Evolutionary conservation across 2,888 invertebrate genomes (phyloP).

Genomic region (Apamea crenata): DNA sequence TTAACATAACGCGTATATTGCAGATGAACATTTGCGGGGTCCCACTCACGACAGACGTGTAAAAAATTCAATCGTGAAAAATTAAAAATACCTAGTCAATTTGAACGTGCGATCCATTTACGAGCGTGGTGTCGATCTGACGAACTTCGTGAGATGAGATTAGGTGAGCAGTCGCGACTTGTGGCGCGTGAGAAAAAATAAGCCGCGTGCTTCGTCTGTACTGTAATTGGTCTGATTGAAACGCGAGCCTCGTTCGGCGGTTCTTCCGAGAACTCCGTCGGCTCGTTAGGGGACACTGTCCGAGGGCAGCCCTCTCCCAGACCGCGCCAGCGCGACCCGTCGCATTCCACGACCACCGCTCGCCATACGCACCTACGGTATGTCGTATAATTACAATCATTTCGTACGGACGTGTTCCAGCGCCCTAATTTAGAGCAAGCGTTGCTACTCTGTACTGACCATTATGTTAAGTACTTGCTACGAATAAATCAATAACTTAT

Average conservation of each 20-base stretch:
- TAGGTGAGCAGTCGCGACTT: constrained; percentile 62
- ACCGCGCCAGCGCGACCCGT: constrained; percentile 66
- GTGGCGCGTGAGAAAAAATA: constrained; percentile 83
- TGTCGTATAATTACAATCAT: constrained; percentile 64
- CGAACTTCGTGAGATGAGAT: constrained; percentile 68
- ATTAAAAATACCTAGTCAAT: constrained; percentile 71
- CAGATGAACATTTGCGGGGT: constrained; percentile 53
- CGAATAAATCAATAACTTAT: constrained; percentile 45
- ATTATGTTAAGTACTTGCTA: constrained; percentile 26
- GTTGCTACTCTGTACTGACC: constrained; percentile 11
- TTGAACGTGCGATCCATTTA: constrained; percentile 73
- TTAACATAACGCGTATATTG: constrained; percentile 63
- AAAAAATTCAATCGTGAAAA: constrained; percentile 73
- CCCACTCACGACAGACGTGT: constrained; percentile 60
- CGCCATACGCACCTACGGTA: constrained; percentile 57
- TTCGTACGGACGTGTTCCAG: constrained; percentile 46
- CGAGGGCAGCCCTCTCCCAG: constrained; percentile 75
- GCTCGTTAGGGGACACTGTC: constrained; percentile 86
- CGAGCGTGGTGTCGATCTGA: constrained; percentile 57
- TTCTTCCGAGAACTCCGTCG: constrained; percentile 84
- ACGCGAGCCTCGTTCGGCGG: constrained; percentile 84
- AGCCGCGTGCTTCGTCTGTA: constrained; percentile 83
- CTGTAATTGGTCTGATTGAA: constrained; percentile 90
- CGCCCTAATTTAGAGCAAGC: constrained; percentile 50
- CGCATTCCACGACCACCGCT: constrained; percentile 73